Conservation (phyloP, 1,140 invertebrate genomes). For the Watersipora subatra region DNA sequence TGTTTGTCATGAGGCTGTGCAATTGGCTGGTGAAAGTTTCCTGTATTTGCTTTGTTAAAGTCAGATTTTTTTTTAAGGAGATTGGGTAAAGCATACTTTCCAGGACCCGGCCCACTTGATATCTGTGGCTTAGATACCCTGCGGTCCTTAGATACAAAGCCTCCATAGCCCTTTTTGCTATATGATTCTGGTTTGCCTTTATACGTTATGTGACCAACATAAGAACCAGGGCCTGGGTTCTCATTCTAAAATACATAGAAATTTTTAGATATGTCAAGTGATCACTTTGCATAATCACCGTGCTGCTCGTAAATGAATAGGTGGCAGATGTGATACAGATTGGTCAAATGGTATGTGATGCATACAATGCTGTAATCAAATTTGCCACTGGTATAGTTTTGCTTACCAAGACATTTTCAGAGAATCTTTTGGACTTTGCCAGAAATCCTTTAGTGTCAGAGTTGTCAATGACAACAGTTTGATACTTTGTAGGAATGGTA, state of each 20-base stretch:
- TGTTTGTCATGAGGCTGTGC: constrained; percentile 16
- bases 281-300: too few relatives aligned
- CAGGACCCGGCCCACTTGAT: constrained; percentile 24
- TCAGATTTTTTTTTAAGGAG: constrained; percentile 22
- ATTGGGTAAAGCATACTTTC: constrained; percentile 25
- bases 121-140: background rate
- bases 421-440: constrained; percentile 27
- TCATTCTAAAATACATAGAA: constrained; percentile 25
- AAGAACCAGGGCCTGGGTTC: constrained; percentile 30
- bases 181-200: constrained; percentile 23
- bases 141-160: constrained; percentile 5
- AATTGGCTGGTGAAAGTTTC: constrained; percentile 29
- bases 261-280: too few relatives aligned
- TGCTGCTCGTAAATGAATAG: constrained; percentile 2
- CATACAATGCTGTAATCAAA: background rate
- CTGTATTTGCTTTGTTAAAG: constrained; percentile 23
- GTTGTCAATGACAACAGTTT: constrained; percentile 36
- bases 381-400: background rate
- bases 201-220: constrained; percentile 16
- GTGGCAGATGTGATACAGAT: background rate
- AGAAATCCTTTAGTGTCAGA: constrained; percentile 32
- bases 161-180: constrained; percentile 17
- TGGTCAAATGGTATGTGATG: too few relatives aligned
- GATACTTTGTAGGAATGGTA: constrained; percentile 37
- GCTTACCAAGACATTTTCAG: too few relatives aligned